Evolutionary conservation across 2,797 vertebrate species (phyloP), one percentile per base, ranked within the genome.

Genomic region (Nothura maculosa): DNA sequence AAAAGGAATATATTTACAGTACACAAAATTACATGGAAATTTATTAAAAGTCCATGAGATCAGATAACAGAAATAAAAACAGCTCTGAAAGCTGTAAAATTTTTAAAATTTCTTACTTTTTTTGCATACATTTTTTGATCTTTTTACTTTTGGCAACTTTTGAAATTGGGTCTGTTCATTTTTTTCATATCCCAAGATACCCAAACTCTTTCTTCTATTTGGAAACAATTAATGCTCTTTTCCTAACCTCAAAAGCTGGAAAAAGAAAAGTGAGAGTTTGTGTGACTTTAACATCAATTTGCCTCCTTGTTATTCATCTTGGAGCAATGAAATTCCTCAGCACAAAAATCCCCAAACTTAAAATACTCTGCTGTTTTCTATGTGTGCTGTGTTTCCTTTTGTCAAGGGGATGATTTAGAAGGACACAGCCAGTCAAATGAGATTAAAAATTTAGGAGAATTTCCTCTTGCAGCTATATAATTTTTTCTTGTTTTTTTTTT

Each of bases 61-160:
- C 32, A 76, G 61, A 48, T 48, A 14, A 67, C 48, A 52, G 58
- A 90, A 83, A 81, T 12, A 63, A 54, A 74, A 73, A 12, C 12
- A 42, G 2, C 1, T 80, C 13, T 79, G 19, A 70, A 89, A 88
- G 5, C 2, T 27, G 7, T 61, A 57, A 36, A 61, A 10, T 9
- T 61, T 74, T 92, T 36, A 40, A 70, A 38, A 0, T 28, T 15
- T 25, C 16, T 61, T 60, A 2, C 5, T 48, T 43, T 32, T 60
- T 24, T 25, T 36, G 1, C 13, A 25, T 1, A 27, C 0, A 54
- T 6, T 55, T 55, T 55, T 20, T 18, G n/a, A 2, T 11, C 0
- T 2, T 81, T 36, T 70, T 32, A 60, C 34, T 40, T 68, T 60
- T 74, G 1, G 42, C 12, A 61, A 8, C 9, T 72, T 66, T 9